Evolutionary conservation across 2,888 invertebrate species (phyloP).

Genomic region (Globia sparganii): DNA sequence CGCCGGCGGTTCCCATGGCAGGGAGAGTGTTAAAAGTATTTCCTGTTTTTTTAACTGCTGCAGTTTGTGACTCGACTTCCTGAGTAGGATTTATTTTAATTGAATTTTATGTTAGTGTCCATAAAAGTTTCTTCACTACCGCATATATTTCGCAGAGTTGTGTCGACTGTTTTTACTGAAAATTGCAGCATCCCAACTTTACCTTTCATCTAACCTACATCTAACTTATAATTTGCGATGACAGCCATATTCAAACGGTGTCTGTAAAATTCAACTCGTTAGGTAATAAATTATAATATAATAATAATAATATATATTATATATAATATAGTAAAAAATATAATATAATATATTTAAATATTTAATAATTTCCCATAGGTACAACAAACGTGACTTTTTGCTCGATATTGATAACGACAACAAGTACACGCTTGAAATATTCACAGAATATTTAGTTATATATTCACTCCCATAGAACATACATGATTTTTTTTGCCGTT

Average conservation of each 20-base stretch:
- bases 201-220: not conserved
- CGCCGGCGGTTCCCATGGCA: no score
- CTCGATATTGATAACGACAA: no score
- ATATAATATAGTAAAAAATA: no score
- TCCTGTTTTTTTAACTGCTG: not conserved
- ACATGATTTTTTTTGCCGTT: no score
- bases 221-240: not conserved
- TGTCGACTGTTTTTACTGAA: not conserved
- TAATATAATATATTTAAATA: no score
- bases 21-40: not conserved
- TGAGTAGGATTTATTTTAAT: not conserved
- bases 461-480: no score
- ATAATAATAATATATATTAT: no score
- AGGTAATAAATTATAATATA: no score
- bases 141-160: not conserved
- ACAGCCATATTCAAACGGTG: not conserved
- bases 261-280: not conserved
- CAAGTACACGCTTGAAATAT: no score
- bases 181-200: not conserved
- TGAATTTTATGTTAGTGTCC: not conserved
- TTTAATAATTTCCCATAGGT: no score
- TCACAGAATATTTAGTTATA: no score
- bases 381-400: no score
- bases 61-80: conserved; percentile 8
- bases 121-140: not conserved